phyloP scores from a whole-genome alignment of 2,888 invertebrate genomes.

The Falcaria lacertinaria region DNA sequence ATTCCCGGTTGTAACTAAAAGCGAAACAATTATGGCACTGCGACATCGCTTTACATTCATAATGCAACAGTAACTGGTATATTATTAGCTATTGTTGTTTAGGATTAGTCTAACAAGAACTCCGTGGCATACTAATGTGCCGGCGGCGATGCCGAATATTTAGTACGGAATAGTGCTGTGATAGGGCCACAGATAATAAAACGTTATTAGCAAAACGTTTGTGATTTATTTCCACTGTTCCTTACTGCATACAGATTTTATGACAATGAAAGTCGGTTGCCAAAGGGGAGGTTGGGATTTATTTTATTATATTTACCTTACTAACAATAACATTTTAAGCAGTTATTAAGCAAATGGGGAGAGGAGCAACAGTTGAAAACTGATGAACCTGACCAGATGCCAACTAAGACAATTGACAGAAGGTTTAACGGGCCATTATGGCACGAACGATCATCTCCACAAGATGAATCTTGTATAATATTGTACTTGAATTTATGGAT shows the following conservation, averaged over 20 bases:
- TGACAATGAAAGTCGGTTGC: slow-evolving; percentile 7
- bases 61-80: slow-evolving; percentile 1
- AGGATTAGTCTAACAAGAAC: slow-evolving; percentile 27
- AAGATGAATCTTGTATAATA: no score
- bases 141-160: slow-evolving; percentile 25
- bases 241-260: slow-evolving; percentile 31
- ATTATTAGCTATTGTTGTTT: slow-evolving; percentile 21
- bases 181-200: slow-evolving; percentile 27
- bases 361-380: no score
- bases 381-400: no score
- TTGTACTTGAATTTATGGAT: no score
- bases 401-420: no score
- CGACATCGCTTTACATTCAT: slow-evolving; percentile 3
- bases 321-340: slow-evolving; percentile 3
- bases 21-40: neutral
- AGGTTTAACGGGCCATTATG: no score
- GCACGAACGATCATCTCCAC: no score
- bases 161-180: slow-evolving; percentile 22
- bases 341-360: no score
- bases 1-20: neutral
- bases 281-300: no score
- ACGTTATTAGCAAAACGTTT: slow-evolving; percentile 35
- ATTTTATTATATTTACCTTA: no score
- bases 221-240: slow-evolving; percentile 30
- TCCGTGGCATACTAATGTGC: slow-evolving; percentile 33